A percentile compares a stretch with the other conserved stretches of the same genome.
phyloP scores from a whole-genome alignment of 2,113 vertebrate genomes.

The Cottus gobio region DNA sequence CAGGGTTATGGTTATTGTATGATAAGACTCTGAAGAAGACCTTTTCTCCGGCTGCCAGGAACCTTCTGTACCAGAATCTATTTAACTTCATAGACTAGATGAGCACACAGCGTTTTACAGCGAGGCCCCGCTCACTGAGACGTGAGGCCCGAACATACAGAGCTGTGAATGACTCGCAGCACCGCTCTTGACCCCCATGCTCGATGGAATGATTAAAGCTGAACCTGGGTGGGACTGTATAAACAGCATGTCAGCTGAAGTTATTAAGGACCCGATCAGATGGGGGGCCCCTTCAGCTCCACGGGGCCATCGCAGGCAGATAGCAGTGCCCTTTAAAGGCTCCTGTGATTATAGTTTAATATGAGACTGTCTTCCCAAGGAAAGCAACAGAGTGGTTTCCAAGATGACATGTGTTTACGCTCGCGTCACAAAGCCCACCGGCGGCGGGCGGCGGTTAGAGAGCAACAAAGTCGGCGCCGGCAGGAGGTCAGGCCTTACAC shows the following conservation, averaged over 20 bases:
- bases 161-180: background rate
- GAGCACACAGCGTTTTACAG: background rate
- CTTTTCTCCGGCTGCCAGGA: background rate
- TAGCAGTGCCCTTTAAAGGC: background rate
- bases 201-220: background rate
- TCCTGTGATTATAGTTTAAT: background rate
- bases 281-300: background rate
- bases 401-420: background rate
- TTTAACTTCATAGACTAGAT: background rate
- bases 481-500: background rate
- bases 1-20: background rate
- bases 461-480: background rate
- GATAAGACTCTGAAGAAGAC: background rate
- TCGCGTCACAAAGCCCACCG: background rate
- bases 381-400: background rate
- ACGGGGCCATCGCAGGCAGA: background rate
- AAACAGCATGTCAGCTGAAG: constrained; percentile 10
- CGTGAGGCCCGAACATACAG: background rate
- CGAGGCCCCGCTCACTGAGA: background rate
- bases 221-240: constrained; percentile 2
- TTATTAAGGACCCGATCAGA: constrained; percentile 4
- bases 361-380: background rate
- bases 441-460: background rate
- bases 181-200: background rate
- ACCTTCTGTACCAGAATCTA: background rate